Evolutionary conservation across 2,888 invertebrate genomes (phyloP).

Genomic region (Cephalotes varians): DNA sequence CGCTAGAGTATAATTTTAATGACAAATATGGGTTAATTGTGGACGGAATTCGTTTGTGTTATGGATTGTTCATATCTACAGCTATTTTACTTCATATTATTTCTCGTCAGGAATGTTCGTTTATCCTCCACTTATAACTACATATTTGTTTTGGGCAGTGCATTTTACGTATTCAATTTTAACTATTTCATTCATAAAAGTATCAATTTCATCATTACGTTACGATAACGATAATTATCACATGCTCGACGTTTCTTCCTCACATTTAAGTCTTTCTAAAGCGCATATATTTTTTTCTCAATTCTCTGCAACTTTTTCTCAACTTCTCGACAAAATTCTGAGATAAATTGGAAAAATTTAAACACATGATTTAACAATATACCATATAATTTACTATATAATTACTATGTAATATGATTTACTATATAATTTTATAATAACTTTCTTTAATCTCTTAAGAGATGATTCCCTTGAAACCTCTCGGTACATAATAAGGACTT

Average conservation of each 20-base stretch:
- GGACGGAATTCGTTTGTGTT: background rate
- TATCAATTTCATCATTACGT: background rate
- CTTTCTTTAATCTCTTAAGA: background rate
- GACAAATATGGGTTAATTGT: background rate
- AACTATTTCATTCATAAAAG: background rate
- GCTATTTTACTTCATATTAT: background rate
- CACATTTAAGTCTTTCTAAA: background rate
- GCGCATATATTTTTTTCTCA: background rate
- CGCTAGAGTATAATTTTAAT: background rate
- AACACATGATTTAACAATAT: background rate
- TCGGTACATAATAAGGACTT: background rate
- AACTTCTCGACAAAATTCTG: background rate
- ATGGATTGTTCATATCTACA: background rate
- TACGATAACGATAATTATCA: no score
- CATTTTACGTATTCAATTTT: background rate
- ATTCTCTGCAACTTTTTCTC: no score
- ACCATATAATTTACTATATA: no score
- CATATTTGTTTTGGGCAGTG: background rate
- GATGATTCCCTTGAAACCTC: background rate
- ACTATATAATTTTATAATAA: conserved; percentile 10
- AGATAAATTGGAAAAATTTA: background rate
- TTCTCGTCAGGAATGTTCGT: background rate
- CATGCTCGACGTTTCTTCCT: background rate
- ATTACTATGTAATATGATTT: background rate
- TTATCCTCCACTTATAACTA: background rate